A percentile compares a stretch with the other conserved stretches of the same genome.
Evolutionary conservation across 2,113 vertebrate species (phyloP).

Genomic region (Scatophagus argus): DNA sequence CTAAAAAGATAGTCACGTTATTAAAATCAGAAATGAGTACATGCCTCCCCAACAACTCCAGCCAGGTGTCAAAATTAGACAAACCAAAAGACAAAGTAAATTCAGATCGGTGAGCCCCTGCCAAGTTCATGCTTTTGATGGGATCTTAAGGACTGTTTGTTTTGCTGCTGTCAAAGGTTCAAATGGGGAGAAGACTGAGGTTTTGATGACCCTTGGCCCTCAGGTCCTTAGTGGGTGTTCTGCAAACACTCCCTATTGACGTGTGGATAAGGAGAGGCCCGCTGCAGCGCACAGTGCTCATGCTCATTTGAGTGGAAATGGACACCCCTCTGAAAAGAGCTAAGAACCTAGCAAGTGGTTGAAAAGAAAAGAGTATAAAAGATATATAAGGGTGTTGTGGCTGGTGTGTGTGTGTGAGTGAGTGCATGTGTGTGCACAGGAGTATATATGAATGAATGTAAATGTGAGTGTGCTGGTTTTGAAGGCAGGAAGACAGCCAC

Average conservation of each 20-base stretch:
- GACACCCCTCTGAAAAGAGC: constrained; percentile 68
- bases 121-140: constrained; percentile 81
- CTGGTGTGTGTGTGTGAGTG: constrained; percentile 8
- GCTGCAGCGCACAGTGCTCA: constrained; percentile 45
- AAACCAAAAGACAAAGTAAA: constrained; percentile 59
- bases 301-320: constrained; percentile 76
- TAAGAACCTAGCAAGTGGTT: constrained; percentile 44
- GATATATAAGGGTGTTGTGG: constrained; percentile 28
- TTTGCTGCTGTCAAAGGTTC: constrained; percentile 78
- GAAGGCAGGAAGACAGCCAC: neutral
- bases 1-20: neutral
- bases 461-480: constrained; percentile 2
- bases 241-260: constrained; percentile 78
- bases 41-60: constrained; percentile 12
- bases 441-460: constrained; percentile 6
- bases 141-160: constrained; percentile 80
- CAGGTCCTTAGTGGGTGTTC: constrained; percentile 79
- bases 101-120: constrained; percentile 57
- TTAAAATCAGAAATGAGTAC: constrained; percentile 8
- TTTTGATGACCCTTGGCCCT: constrained; percentile 82
- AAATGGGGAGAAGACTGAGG: constrained; percentile 73
- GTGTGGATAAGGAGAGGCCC: constrained; percentile 73
- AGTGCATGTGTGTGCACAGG: neutral
- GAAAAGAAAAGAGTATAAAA: constrained; percentile 58
- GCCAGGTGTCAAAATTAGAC: constrained; percentile 57